These are phyloP conservation scores for Ancistrus triradiatus DNA, from an alignment of 2,113 vertebrate genomes.

Conservation along the genomic window DNA sequence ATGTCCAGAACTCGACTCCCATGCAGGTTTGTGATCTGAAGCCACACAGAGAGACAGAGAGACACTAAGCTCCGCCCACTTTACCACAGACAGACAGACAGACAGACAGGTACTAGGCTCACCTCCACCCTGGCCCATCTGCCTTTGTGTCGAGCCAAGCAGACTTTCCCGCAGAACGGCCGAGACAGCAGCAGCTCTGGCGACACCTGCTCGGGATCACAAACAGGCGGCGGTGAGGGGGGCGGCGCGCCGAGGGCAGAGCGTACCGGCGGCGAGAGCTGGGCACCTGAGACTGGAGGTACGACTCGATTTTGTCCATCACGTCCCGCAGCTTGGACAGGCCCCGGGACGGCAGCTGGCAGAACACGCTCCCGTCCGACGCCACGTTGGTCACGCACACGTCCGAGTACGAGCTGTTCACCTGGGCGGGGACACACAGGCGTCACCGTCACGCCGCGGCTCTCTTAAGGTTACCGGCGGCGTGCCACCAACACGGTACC, in stretches of 20 bases:
- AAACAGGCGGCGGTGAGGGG: not conserved
- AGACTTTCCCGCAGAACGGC: slow-evolving; percentile 87
- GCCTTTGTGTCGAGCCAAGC: slow-evolving; percentile 80
- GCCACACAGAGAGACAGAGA: not conserved
- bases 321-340: slow-evolving; percentile 72
- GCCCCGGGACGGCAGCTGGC: slow-evolving; percentile 85
- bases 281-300: slow-evolving; percentile 76
- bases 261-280: too few relatives aligned
- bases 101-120: slow-evolving; percentile 33
- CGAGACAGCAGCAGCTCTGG: slow-evolving; percentile 74
- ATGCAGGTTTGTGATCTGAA: slow-evolving; percentile 82
- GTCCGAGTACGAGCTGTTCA: slow-evolving; percentile 70
- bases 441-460: too few relatives aligned
- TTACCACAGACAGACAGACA: not conserved
- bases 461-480: too few relatives aligned
- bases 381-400: slow-evolving; percentile 82
- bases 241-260: too few relatives aligned
- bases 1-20: slow-evolving; percentile 82
- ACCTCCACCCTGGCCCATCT: slow-evolving; percentile 91
- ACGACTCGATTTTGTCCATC: slow-evolving; percentile 75
- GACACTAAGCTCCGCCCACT: not conserved
- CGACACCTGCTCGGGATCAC: slow-evolving; percentile 56
- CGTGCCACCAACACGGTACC: too few relatives aligned
- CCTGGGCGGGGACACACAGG: slow-evolving; percentile 60
- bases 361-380: slow-evolving; percentile 82